Evolutionary conservation across 2,888 invertebrate species (phyloP).

Genomic region (Amphipoea lucens): DNA sequence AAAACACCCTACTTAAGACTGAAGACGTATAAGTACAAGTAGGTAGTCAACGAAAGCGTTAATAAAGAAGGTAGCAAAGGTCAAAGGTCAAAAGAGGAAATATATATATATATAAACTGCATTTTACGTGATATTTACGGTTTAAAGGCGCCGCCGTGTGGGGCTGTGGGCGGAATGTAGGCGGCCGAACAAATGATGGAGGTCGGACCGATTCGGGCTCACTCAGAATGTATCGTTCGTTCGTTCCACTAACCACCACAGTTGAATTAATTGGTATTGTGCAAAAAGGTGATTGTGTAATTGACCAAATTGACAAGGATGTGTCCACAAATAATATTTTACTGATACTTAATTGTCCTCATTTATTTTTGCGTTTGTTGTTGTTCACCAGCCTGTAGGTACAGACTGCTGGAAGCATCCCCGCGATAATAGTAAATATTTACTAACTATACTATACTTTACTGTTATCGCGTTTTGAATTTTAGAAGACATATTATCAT

Average conservation of each 20-base stretch:
- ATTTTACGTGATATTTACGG: conserved; percentile 19
- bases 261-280: neutral
- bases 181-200: neutral
- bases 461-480: neutral
- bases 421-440: no score
- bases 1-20: neutral
- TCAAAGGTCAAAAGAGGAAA: conserved; percentile 19
- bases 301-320: neutral
- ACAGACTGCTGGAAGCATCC: neutral
- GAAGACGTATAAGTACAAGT: no score
- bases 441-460: no score
- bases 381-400: neutral
- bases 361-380: neutral
- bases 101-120: conserved; percentile 18
- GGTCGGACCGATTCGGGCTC: neutral
- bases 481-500: neutral
- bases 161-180: conserved; percentile 28
- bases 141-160: neutral
- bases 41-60: neutral
- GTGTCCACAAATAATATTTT: neutral
- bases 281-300: neutral
- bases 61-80: conserved; percentile 4
- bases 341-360: neutral
- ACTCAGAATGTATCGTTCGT: neutral
- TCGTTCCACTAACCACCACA: neutral